These are phyloP conservation scores for Grapholita molesta DNA, from an alignment of 1,140 invertebrate species.

Conservation along the genomic window DNA sequence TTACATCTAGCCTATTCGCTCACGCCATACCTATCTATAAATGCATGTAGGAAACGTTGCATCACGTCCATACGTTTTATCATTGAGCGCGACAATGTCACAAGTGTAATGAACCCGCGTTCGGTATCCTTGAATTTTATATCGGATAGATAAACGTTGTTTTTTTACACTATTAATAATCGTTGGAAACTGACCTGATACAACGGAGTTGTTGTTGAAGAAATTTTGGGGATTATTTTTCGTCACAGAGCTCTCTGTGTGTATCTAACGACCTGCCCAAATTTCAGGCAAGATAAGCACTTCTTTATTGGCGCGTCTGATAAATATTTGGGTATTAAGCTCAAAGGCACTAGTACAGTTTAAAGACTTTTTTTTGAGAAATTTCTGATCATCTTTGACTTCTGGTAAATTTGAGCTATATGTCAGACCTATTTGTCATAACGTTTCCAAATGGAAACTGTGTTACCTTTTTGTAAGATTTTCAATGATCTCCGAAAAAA, in stretches of 20 bases:
- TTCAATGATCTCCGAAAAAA: no score
- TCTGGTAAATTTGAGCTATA: no score
- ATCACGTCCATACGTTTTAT: constrained; percentile 29
- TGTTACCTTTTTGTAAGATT: no score
- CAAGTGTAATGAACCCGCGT: constrained; percentile 56
- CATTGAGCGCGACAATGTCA: constrained; percentile 55
- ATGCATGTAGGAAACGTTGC: constrained; percentile 52
- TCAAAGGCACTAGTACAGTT: no score
- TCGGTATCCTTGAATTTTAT: constrained; percentile 54
- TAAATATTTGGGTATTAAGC: no score
- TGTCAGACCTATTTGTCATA: no score
- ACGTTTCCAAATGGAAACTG: no score
- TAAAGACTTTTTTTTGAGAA: no score
- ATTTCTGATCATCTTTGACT: no score
- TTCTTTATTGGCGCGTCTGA: no score
- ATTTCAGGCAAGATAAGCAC: no score
- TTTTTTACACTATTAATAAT: constrained; percentile 36
- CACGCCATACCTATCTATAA: not conserved
- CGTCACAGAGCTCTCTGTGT: not conserved
- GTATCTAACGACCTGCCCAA: no score
- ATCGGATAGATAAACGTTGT: constrained; percentile 57
- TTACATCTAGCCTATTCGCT: not conserved
- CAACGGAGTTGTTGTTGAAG: not conserved
- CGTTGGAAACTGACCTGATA: not conserved
- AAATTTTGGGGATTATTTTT: not conserved